These are phyloP conservation scores for Stigmatopora argus DNA, from an alignment of 2,113 vertebrate species.

Conservation along the genomic window DNA sequence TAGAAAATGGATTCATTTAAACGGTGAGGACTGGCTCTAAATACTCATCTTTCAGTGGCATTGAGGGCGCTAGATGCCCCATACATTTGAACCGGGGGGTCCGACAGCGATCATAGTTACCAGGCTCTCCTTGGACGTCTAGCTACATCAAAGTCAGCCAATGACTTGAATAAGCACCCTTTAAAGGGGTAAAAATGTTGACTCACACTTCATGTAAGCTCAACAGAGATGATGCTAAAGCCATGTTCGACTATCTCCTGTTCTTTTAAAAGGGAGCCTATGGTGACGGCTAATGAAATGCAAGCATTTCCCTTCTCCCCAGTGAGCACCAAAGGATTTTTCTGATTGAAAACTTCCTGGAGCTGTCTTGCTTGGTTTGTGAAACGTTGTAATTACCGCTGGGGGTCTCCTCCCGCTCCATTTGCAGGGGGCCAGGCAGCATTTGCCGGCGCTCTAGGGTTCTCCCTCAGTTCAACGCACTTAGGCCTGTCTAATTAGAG, in stretches of 20 bases:
- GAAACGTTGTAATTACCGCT: conserved; percentile 76
- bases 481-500: conserved; percentile 74
- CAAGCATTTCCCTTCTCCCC: conserved; percentile 55
- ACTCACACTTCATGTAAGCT: conserved; percentile 7
- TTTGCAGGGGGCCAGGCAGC: conserved; percentile 63
- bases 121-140: too few relatives aligned
- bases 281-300: conserved; percentile 56
- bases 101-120: too few relatives aligned
- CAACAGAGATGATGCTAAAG: conserved; percentile 25
- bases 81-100: too few relatives aligned
- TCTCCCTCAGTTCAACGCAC: conserved; percentile 71
- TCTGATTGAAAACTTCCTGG: conserved; percentile 73
- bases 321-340: conserved; percentile 53
- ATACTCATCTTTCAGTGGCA: too few relatives aligned
- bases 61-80: too few relatives aligned
- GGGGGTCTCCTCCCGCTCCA: conserved; percentile 65
- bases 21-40: too few relatives aligned
- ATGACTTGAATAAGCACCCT: too few relatives aligned
- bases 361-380: conserved; percentile 71
- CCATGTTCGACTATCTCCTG: conserved; percentile 24
- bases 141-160: too few relatives aligned
- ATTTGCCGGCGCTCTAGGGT: conserved; percentile 61
- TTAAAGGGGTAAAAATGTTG: too few relatives aligned
- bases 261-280: conserved; percentile 41
- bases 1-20: too few relatives aligned